Percentiles rank a stretch among this genome's conserved stretches.
phyloP scores from a whole-genome alignment of 2,113 vertebrate genomes.

The Forbesichthys papilliferus region DNA sequence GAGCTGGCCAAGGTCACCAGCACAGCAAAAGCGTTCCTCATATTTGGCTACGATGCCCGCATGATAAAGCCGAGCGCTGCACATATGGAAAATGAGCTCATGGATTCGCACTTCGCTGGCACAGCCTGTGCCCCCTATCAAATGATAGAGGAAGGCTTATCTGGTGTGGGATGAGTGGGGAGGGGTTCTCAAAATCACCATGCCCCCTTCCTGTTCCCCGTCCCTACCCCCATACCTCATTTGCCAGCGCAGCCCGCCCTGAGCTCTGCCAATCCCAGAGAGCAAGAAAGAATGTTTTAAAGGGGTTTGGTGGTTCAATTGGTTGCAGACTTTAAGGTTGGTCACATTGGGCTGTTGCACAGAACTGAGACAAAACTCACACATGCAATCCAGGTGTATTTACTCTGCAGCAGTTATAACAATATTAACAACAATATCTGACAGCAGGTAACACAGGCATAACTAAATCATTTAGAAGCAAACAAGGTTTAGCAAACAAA shows the following conservation, averaged over 20 bases:
- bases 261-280: conserved; percentile 24
- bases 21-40: conserved; percentile 24
- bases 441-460: no score
- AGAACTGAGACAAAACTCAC: no score
- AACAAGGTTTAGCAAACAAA: no score
- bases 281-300: no score
- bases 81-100: conserved; percentile 56
- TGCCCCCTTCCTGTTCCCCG: conserved; percentile 33
- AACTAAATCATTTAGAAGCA: no score
- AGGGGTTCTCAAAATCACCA: conserved; percentile 37
- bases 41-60: conserved; percentile 15
- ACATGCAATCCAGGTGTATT: no score
- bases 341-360: no score
- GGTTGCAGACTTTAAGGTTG: not conserved
- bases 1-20: conserved; percentile 52
- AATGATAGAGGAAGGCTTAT: conserved; percentile 45
- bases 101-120: conserved; percentile 27
- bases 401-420: no score
- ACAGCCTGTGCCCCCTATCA: conserved; percentile 49
- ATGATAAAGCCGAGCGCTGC: conserved; percentile 19
- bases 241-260: conserved; percentile 42
- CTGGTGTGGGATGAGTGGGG: conserved; percentile 3
- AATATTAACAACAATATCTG: no score
- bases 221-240: not conserved
- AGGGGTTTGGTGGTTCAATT: conserved; percentile 3